Evolutionary conservation across 2,888 invertebrate species (phyloP), one percentile per base, ranked within the genome.

Genomic region (Crematogaster levior): DNA sequence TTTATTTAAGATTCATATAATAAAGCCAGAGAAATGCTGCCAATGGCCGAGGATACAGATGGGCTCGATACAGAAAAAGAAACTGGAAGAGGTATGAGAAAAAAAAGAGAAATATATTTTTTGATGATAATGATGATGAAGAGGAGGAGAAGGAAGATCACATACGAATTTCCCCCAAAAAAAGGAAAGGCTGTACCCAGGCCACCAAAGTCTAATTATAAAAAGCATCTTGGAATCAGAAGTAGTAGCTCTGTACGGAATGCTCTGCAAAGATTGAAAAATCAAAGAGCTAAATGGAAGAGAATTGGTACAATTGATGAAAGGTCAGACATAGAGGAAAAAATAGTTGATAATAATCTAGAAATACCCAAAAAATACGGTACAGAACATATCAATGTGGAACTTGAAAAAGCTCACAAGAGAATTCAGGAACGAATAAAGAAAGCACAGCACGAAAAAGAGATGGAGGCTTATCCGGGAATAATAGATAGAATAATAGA

Each of bases 21-120:
- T 7, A 63, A 63, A 63, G 63, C 40, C 24, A 63, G 43, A 63
- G 43, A 43, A 12, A 63, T 63, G 27, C 63, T 63, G 3, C 43
- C 63, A 63, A 63, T 43, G 43, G 43, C 63, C 12, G 63, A 43
- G 4, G 43, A 63, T 43, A 63, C 63, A 43, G 40, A 63, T 63
- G 63, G 63, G 40, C 40, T 63, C 5, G 63, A 63, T 43, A 63
- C 40, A 43, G 63, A 63, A 5, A 63, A 63, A 63, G 37, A 43
- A 43, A 63, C 10, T 4, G 37, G 61, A 30, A 58, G 30, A 58
- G 58, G 58, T 2, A 58, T 30, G 18, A 27, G 30, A 34, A 60
- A 60, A 60, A 18, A 43, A 43, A 43, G 43, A 63, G 18, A 63
- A 43, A 63, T 43, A 43, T 63, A 43, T 27, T 63, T 0, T 63